phyloP scores from a whole-genome alignment of 2,797 vertebrate species.

The Setipinna tenuifilis region DNA sequence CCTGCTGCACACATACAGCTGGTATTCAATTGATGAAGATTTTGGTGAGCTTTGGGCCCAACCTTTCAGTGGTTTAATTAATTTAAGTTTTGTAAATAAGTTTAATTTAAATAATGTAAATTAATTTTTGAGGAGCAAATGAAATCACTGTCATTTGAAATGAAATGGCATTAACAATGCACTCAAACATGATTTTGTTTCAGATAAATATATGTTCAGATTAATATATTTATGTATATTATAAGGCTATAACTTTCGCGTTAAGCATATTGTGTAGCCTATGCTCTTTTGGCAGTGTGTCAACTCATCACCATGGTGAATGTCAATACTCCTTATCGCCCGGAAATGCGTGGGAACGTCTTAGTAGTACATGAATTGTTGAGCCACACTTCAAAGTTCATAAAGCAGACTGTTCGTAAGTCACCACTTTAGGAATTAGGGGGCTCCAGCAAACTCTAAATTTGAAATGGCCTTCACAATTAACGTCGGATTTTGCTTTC shows the following conservation, averaged over 20 bases:
- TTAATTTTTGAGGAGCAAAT: no score
- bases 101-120: no score
- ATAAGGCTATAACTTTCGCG: neutral
- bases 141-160: neutral
- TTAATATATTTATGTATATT: neutral
- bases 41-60: no score
- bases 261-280: neutral
- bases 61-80: no score
- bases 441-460: neutral
- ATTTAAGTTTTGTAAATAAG: no score
- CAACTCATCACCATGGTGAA: slow-evolving; percentile 1
- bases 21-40: no score
- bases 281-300: neutral
- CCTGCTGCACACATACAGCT: no score
- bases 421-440: neutral
- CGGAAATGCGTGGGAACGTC: slow-evolving; percentile 22
- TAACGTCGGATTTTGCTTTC: neutral
- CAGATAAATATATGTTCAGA: neutral
- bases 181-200: neutral
- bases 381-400: slow-evolving; percentile 15
- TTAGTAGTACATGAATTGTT: slow-evolving; percentile 20
- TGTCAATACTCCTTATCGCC: slow-evolving; percentile 5
- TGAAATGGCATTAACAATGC: neutral
- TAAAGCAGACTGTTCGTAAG: slow-evolving; percentile 12
- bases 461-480: neutral